Evolutionary conservation across 2,113 vertebrate genomes (phyloP).

Genomic region (Calonectris borealis): DNA sequence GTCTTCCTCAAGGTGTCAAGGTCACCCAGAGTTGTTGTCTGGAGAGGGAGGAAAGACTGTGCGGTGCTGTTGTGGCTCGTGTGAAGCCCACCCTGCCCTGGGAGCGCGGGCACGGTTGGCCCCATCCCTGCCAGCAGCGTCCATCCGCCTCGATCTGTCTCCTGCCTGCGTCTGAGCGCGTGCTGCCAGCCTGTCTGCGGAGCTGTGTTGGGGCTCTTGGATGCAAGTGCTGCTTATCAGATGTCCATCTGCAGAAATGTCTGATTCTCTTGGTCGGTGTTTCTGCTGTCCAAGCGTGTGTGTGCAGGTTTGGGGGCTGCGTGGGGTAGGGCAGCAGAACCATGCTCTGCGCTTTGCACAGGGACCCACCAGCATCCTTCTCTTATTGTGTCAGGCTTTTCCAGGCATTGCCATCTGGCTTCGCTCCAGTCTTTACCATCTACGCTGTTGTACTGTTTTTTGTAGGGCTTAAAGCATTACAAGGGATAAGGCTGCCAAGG

Average conservation of each 20-base stretch:
- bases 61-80: neutral
- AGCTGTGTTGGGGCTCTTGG: neutral
- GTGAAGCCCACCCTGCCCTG: neutral
- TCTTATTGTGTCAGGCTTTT: neutral
- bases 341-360: neutral
- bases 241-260: neutral
- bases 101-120: accelerated
- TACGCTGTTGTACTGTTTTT: accelerated
- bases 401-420: neutral
- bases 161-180: accelerated
- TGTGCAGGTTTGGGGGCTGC: neutral
- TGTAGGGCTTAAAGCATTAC: neutral
- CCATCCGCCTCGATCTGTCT: accelerated
- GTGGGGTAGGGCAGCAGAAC: neutral
- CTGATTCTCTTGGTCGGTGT: neutral
- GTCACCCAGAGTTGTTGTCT: neutral
- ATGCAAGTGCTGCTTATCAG: accelerated
- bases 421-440: neutral
- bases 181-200: neutral
- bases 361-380: neutral
- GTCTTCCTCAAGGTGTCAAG: neutral
- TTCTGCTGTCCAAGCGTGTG: neutral
- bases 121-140: neutral
- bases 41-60: neutral
- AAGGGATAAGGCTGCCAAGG: neutral